A percentile compares a stretch with the other conserved stretches of the same genome.
Conservation (phyloP, 2,113 vertebrate species). For the Genyomyrus donnyi region DNA sequence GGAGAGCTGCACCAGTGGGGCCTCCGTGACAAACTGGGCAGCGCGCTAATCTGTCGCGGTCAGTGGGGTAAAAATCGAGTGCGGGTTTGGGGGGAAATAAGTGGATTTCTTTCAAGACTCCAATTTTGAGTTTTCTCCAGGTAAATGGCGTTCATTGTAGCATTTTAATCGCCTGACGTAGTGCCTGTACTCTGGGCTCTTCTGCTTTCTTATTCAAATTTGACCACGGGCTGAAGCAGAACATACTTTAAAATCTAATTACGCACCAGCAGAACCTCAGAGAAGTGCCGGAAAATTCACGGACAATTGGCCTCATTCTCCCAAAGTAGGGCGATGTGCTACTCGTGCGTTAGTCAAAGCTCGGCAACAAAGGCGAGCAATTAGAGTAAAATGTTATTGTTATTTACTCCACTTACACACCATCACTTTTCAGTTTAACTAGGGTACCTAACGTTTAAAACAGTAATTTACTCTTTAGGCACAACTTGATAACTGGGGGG, state of each 20-base stretch:
- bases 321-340: neutral
- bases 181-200: neutral
- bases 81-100: neutral
- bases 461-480: neutral
- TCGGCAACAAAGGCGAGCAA: neutral
- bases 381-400: neutral
- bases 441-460: neutral
- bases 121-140: constrained; percentile 9
- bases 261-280: neutral
- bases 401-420: neutral
- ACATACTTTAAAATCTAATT: constrained; percentile 13
- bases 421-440: neutral
- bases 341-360: neutral
- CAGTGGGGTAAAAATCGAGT: constrained; percentile 17
- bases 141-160: constrained; percentile 5
- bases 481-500: neutral
- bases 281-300: neutral
- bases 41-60: constrained; percentile 3
- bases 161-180: neutral
- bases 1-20: neutral
- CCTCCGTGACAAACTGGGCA: neutral
- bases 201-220: constrained; percentile 3
- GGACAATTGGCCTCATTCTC: constrained; percentile 6
- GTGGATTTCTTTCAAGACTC: neutral
- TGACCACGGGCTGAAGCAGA: neutral